A percentile compares a stretch with the other conserved stretches of the same genome.
phyloP scores from a whole-genome alignment of 2,797 vertebrate genomes.

The Steatocranus sp. region DNA sequence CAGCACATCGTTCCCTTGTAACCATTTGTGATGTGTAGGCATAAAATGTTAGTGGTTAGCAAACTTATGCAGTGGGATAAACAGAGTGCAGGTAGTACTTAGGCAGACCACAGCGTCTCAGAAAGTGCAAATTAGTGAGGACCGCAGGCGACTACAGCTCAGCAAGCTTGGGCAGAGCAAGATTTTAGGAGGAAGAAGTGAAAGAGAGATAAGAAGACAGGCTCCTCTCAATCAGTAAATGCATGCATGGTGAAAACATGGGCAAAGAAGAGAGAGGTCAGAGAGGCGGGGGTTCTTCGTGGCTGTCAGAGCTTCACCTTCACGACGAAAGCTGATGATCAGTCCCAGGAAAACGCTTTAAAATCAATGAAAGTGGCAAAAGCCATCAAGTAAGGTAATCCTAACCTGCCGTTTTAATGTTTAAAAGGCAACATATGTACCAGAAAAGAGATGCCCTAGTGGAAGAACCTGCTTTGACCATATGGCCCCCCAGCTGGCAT shows the following conservation, averaged over 20 bases:
- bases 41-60: constrained; percentile 55
- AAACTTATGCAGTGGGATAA: constrained; percentile 48
- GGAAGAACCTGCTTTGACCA: constrained; percentile 48
- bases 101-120: constrained; percentile 53
- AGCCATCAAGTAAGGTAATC: constrained; percentile 33
- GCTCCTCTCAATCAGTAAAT: constrained; percentile 9
- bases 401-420: constrained; percentile 52
- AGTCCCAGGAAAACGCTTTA: not conserved
- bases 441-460: constrained; percentile 35
- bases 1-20: not conserved
- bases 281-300: not conserved
- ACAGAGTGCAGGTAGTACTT: constrained; percentile 58
- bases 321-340: not conserved
- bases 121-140: constrained; percentile 63
- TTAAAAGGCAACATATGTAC: constrained; percentile 62
- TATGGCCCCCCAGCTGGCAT: constrained; percentile 50
- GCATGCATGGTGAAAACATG: constrained; percentile 31
- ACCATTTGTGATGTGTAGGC: constrained; percentile 42
- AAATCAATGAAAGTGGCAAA: constrained; percentile 22
- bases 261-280: not conserved
- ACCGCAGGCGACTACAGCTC: constrained; percentile 44
- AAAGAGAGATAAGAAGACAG: constrained; percentile 23
- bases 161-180: constrained; percentile 46
- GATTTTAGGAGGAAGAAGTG: not conserved
- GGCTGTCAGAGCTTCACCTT: constrained; percentile 8